These are phyloP conservation scores for Neogobius melanostomus DNA, from an alignment of 2,113 vertebrate genomes.

Conservation along the genomic window DNA sequence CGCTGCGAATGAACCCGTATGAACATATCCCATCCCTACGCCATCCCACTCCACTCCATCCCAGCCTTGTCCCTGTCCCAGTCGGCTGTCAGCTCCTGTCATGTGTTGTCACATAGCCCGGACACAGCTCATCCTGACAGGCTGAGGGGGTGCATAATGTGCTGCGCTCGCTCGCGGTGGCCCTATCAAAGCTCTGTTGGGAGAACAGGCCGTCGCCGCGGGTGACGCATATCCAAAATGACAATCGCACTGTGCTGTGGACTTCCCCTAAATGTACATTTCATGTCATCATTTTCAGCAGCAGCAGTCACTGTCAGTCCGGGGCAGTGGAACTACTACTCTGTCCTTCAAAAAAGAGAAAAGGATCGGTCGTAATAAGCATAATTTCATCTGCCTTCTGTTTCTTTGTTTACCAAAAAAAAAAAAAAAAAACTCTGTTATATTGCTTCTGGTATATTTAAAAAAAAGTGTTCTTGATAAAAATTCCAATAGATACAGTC, in stretches of 20 bases:
- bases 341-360: not conserved
- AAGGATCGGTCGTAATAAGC: not conserved
- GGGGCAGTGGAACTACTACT: not conserved
- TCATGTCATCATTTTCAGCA: not conserved
- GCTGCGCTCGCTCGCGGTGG: no score
- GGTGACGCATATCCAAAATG: not conserved
- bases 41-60: not conserved
- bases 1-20: no score
- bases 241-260: not conserved
- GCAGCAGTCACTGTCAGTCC: constrained; percentile 3
- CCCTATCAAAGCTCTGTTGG: not conserved
- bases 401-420: no score
- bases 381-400: no score
- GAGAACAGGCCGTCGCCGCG: constrained; percentile 1
- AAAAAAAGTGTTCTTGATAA: no score
- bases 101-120: not conserved
- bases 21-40: no score
- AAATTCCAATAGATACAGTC: no score
- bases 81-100: not conserved
- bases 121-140: not conserved
- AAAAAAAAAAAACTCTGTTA: no score
- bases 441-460: no score
- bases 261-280: not conserved
- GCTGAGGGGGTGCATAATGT: not conserved
- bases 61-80: not conserved